These are phyloP conservation scores for Anolis carolinensis DNA, from an alignment of 2,113 vertebrate genomes.

Conservation along the genomic window DNA sequence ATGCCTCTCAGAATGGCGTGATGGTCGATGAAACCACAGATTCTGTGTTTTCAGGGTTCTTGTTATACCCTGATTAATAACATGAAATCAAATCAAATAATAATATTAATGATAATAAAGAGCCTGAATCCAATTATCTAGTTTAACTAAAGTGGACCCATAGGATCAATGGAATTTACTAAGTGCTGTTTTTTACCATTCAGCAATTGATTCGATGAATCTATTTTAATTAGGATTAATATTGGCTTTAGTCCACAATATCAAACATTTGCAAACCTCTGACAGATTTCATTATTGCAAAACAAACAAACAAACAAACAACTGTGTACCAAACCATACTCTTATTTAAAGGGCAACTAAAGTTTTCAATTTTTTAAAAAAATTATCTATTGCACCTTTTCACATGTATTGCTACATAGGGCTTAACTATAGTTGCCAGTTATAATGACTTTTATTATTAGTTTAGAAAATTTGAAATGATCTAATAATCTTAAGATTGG, in stretches of 20 bases:
- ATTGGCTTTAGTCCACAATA: not conserved
- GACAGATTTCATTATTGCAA: not conserved
- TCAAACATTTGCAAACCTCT: not conserved
- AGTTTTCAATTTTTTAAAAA: not conserved
- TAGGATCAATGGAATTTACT: too few relatives aligned
- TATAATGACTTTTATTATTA: not conserved
- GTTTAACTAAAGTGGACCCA: too few relatives aligned
- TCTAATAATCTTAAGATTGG: not conserved
- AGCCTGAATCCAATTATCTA: too few relatives aligned
- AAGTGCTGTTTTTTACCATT: too few relatives aligned
- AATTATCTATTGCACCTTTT: not conserved
- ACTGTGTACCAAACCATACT: not conserved
- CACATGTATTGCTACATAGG: not conserved
- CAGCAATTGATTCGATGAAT: too few relatives aligned
- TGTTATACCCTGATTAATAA: slow-evolving; percentile 40
- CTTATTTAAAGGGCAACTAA: not conserved
- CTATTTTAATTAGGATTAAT: too few relatives aligned
- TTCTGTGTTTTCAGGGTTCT: slow-evolving; percentile 44
- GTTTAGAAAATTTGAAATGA: not conserved
- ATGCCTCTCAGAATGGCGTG: slow-evolving; percentile 22
- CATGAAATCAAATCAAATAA: not conserved
- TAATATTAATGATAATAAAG: not conserved
- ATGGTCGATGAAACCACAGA: slow-evolving; percentile 47
- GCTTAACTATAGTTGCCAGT: not conserved
- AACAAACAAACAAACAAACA: too few relatives aligned